Evolutionary conservation across 2,888 invertebrate genomes (phyloP).

Genomic region (Cantharis nigra): DNA sequence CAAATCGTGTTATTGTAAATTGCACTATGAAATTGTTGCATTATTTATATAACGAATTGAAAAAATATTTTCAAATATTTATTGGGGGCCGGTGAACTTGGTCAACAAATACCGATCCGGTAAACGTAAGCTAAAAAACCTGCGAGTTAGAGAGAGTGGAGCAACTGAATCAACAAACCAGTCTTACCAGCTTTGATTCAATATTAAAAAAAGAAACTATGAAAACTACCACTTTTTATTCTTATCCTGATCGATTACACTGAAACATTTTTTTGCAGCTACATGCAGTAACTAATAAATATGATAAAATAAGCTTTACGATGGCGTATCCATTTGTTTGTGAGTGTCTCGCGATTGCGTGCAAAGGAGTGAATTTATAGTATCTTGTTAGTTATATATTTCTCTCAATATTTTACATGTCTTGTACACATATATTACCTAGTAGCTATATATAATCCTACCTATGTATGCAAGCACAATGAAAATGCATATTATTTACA

Average conservation of each 20-base stretch:
- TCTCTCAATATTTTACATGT: constrained; percentile 50
- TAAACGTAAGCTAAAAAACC: background rate
- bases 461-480: constrained; percentile 43
- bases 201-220: constrained; percentile 26
- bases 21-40: background rate
- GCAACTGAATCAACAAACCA: constrained; percentile 46
- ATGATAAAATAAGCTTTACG: constrained; percentile 35
- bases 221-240: constrained; percentile 45
- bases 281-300: constrained; percentile 36
- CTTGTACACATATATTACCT: constrained; percentile 50
- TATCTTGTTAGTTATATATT: constrained; percentile 43
- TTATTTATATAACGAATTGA: constrained; percentile 45
- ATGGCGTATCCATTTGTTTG: constrained; percentile 37
- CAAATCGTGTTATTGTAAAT: background rate
- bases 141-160: background rate
- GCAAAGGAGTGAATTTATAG: constrained; percentile 27
- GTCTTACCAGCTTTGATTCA: constrained; percentile 49
- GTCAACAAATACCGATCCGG: constrained; percentile 29
- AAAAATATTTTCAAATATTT: constrained; percentile 51
- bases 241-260: constrained; percentile 42
- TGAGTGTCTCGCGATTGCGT: constrained; percentile 31
- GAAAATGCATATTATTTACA: constrained; percentile 48
- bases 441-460: constrained; percentile 45
- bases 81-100: constrained; percentile 50
- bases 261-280: constrained; percentile 29